A percentile compares a stretch with the other conserved stretches of the same genome.
Evolutionary conservation across 1,140 invertebrate genomes (phyloP).

Genomic region (Drosophila pruinosa): DNA sequence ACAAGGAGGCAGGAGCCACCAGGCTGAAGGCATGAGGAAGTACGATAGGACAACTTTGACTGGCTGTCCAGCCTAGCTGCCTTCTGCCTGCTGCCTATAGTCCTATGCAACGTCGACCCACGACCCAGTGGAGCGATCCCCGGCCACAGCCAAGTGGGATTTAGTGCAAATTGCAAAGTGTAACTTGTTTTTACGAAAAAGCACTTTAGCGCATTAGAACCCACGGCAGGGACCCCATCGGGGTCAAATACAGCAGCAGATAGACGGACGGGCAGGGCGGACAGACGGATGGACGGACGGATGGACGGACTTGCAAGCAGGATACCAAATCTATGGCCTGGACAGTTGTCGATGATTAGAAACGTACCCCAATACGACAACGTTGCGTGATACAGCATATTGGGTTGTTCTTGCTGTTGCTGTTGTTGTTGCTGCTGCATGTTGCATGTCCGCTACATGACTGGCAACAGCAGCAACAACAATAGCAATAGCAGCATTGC

Average conservation of each 20-base stretch:
- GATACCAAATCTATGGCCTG: conserved; percentile 58
- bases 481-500: conserved; percentile 16
- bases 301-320: not conserved
- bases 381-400: conserved; percentile 32
- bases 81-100: conserved; percentile 3
- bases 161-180: conserved; percentile 81
- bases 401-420: conserved; percentile 2
- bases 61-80: conserved; percentile 24
- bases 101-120: conserved; percentile 18
- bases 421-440: conserved; percentile 35
- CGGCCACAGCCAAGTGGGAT: conserved; percentile 78
- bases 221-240: conserved; percentile 39
- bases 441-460: conserved; percentile 55
- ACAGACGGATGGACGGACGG: not conserved
- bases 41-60: conserved; percentile 31
- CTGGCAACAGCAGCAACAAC: conserved; percentile 45
- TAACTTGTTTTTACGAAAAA: conserved; percentile 81
- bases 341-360: conserved; percentile 79
- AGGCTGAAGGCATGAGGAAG: not conserved
- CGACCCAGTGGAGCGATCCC: conserved; percentile 35
- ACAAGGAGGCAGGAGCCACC: not conserved
- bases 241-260: conserved; percentile 4
- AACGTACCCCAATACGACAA: conserved; percentile 42
- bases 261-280: conserved; percentile 13
- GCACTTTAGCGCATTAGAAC: conserved; percentile 81